Conservation (phyloP, 2,113 vertebrate genomes). For the Microtus montanus region DNA sequence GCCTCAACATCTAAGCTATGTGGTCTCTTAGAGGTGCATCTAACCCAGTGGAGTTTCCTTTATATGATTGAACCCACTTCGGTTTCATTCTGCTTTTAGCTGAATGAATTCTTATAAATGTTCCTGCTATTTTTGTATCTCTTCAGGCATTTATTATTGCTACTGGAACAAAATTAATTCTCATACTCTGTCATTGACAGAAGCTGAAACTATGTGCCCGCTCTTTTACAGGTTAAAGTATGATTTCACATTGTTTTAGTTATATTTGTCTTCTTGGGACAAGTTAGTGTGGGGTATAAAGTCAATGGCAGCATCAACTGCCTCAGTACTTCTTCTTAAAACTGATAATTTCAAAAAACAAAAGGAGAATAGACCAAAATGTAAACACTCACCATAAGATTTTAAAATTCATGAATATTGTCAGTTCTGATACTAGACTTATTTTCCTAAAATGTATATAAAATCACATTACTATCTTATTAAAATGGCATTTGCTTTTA, state of each 20-base stretch:
- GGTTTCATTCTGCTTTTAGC: neutral
- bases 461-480: neutral
- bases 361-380: neutral
- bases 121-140: neutral
- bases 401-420: conserved; percentile 33
- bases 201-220: neutral
- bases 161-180: neutral
- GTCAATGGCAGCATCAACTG: neutral
- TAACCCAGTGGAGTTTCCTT: neutral
- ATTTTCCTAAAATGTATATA: conserved; percentile 45
- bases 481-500: neutral
- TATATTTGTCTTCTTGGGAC: neutral
- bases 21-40: neutral
- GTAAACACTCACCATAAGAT: neutral
- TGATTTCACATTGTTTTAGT: conserved; percentile 11
- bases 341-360: neutral
- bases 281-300: neutral
- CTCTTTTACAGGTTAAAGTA: conserved; percentile 2
- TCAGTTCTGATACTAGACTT: conserved; percentile 16
- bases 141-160: neutral
- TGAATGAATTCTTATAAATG: neutral
- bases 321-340: neutral
- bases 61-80: neutral
- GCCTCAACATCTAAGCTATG: neutral
- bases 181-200: neutral